These are phyloP conservation scores for Synergus umbraculus DNA, from an alignment of 2,888 invertebrate species.

Conservation along the genomic window DNA sequence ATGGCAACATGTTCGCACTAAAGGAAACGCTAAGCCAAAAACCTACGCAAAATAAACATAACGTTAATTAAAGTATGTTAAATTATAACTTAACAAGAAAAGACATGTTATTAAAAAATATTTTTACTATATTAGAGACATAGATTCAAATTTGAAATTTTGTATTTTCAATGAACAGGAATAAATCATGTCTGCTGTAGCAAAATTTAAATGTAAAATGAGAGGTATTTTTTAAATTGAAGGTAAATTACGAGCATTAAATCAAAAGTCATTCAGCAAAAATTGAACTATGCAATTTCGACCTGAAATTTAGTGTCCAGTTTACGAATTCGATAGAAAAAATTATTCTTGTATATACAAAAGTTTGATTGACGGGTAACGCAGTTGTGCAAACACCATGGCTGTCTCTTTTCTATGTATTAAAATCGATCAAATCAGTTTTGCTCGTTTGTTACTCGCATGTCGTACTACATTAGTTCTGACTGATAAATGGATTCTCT, in stretches of 20 bases:
- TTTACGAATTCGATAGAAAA: not conserved
- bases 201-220: not conserved
- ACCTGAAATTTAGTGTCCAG: constrained; percentile 1
- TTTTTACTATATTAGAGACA: not conserved
- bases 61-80: not conserved
- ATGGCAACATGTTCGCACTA: not conserved
- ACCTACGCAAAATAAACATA: not conserved
- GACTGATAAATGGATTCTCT: constrained; percentile 33
- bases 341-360: constrained; percentile 1
- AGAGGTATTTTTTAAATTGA: not conserved
- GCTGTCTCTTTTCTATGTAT: constrained; percentile 2
- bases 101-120: not conserved
- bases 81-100: not conserved
- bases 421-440: constrained; percentile 29
- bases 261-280: not conserved
- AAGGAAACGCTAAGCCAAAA: not conserved
- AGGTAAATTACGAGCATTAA: not conserved
- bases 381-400: constrained; percentile 14
- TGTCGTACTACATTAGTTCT: not conserved
- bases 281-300: not conserved
- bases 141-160: not conserved
- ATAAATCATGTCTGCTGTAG: not conserved
- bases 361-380: constrained; percentile 8
- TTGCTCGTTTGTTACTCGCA: not conserved
- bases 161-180: not conserved